Conservation (phyloP, 1,140 invertebrate genomes). For the Drosophila asahinai region DNA sequence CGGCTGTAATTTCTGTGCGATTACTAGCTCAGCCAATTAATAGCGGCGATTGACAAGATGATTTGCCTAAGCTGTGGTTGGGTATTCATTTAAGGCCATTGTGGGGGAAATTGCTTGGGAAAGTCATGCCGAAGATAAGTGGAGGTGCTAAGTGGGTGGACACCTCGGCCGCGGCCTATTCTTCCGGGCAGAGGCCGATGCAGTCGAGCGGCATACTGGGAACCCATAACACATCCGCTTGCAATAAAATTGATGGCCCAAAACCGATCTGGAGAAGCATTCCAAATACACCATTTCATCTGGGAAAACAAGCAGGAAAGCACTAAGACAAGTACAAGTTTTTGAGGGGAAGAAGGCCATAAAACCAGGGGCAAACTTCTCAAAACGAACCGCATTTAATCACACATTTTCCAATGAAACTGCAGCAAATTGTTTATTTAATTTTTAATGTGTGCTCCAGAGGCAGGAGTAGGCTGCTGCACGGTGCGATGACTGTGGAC, state of each 20-base stretch:
- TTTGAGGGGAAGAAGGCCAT: conserved; percentile 21
- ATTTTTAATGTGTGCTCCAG: conserved; percentile 74
- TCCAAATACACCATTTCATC: conserved; percentile 58
- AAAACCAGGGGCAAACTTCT: conserved; percentile 36
- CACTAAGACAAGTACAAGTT: conserved; percentile 27
- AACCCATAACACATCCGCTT: conserved; percentile 74
- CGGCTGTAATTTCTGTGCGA: conserved; percentile 49
- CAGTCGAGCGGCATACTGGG: conserved; percentile 25
- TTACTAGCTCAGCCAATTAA: conserved; percentile 49
- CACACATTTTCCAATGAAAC: conserved; percentile 82
- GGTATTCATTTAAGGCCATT: conserved; percentile 42
- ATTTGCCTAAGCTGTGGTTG: conserved; percentile 59
- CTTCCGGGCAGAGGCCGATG: not conserved
- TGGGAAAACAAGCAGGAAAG: conserved; percentile 28
- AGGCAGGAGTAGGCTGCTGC: conserved; percentile 11
- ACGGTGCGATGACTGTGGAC: not conserved
- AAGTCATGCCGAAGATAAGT: conserved; percentile 37
- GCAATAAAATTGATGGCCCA: conserved; percentile 79
- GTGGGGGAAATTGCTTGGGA: conserved; percentile 51
- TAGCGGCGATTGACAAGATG: conserved; percentile 61
- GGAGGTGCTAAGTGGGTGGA: conserved; percentile 31
- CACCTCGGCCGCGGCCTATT: too few relatives aligned
- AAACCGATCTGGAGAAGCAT: conserved; percentile 67
- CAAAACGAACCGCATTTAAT: conserved; percentile 70
- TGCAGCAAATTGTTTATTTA: conserved; percentile 83